Evolutionary conservation across 1,140 invertebrate species (phyloP).

Genomic region (Artemia franciscana): DNA sequence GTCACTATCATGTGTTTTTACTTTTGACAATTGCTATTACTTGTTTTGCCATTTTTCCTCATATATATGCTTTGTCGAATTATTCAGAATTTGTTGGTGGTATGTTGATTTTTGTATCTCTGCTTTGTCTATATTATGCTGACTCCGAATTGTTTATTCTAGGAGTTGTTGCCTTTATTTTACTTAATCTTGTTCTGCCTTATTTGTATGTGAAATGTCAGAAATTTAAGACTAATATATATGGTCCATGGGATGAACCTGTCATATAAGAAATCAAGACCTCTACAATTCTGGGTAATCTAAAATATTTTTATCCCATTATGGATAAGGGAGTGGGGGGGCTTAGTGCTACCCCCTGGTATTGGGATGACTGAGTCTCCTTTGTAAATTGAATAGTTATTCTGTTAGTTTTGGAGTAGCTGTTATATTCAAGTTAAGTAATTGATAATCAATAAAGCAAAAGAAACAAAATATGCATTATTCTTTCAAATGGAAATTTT

Average conservation of each 20-base stretch:
- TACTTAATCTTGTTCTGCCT: conserved; percentile 37
- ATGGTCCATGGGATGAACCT: conserved; percentile 89
- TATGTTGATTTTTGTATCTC: conserved; percentile 31
- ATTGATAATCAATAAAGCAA: too few species aligned
- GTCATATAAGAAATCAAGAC: too few species aligned
- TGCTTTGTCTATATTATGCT: conserved; percentile 31
- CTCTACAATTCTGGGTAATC: too few species aligned
- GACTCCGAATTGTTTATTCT: conserved; percentile 27
- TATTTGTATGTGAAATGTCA: conserved; percentile 53
- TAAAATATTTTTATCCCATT: too few species aligned
- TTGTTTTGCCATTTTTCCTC: conserved; percentile 65
- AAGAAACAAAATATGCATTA: too few species aligned
- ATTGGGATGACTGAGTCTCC: too few species aligned
- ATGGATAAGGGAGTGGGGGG: too few species aligned
- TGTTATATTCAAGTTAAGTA: too few species aligned
- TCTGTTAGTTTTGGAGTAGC: too few species aligned
- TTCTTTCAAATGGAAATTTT: too few species aligned
- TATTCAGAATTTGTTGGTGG: conserved; percentile 22
- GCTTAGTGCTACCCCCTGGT: too few species aligned
- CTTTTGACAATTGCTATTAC: conserved; percentile 60
- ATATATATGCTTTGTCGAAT: conserved; percentile 16
- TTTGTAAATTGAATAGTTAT: too few species aligned
- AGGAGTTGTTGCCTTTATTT: conserved; percentile 22
- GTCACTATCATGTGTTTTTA: conserved; percentile 62
- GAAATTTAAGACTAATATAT: conserved; percentile 71